These are phyloP conservation scores for Schrankia costaestrigalis DNA, from an alignment of 2,888 invertebrate genomes.

Conservation along the genomic window DNA sequence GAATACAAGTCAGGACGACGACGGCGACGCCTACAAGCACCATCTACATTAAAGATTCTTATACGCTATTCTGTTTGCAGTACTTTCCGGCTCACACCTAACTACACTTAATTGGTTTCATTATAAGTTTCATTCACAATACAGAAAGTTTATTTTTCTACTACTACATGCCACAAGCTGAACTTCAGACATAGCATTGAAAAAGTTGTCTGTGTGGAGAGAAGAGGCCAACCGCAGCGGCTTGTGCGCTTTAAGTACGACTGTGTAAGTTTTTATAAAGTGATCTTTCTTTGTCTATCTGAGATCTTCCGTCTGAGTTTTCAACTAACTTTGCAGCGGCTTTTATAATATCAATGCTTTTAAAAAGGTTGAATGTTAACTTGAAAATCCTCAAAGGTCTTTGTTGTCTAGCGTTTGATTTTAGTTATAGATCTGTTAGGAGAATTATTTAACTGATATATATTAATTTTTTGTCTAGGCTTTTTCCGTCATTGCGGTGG, in stretches of 20 bases:
- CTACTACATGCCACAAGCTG: slow-evolving; percentile 12
- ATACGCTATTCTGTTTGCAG: slow-evolving; percentile 1
- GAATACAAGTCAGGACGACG: background rate
- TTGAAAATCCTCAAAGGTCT: too few species aligned
- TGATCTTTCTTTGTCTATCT: slow-evolving; percentile 15
- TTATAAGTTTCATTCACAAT: slow-evolving; percentile 9
- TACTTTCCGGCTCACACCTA: slow-evolving; percentile 4
- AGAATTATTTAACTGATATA: too few species aligned
- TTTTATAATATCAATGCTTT: too few species aligned
- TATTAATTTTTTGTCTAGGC: too few species aligned
- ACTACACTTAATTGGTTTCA: slow-evolving; percentile 12
- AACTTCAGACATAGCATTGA: slow-evolving; percentile 16
- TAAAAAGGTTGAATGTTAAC: too few species aligned
- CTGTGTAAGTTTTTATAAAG: slow-evolving; percentile 11
- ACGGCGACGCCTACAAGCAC: background rate
- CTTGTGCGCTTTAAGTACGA: slow-evolving; percentile 14
- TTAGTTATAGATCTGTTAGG: too few species aligned
- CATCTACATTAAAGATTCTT: slow-evolving; percentile 1
- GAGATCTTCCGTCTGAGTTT: slow-evolving; percentile 5
- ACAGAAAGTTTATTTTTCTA: slow-evolving; percentile 12
- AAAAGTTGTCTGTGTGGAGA: slow-evolving; percentile 14
- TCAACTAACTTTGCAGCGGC: slow-evolving; percentile 3
- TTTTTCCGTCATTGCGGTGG: too few species aligned
- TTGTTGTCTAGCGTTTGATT: too few species aligned
- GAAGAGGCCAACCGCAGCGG: slow-evolving; percentile 6